Percentiles rank a stretch among this genome's conserved stretches.
Evolutionary conservation across 2,888 invertebrate genomes (phyloP).

Genomic region (Lagria hirta): DNA sequence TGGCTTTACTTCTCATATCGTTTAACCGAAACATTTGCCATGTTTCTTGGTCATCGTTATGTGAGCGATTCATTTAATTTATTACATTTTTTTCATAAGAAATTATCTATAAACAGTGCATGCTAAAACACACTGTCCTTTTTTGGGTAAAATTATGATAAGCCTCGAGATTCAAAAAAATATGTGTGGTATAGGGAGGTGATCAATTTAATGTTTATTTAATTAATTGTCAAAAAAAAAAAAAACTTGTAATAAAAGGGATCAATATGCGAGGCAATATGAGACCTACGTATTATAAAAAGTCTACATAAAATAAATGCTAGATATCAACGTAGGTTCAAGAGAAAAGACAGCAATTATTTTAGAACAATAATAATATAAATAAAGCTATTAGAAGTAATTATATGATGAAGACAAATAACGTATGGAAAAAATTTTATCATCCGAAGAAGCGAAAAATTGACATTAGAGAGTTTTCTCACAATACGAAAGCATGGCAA

Average conservation of each 20-base stretch:
- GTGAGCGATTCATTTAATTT: too few relatives aligned
- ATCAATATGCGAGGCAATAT: slow-evolving; percentile 10
- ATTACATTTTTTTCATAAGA: too few relatives aligned
- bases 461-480: slow-evolving; percentile 7
- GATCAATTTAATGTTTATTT: too few relatives aligned
- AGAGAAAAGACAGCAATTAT: slow-evolving; percentile 4
- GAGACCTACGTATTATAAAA: slow-evolving; percentile 9
- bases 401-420: slow-evolving; percentile 11
- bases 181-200: not conserved
- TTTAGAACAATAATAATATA: slow-evolving; percentile 8
- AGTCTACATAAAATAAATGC: slow-evolving; percentile 7
- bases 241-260: too few relatives aligned
- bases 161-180: not conserved
- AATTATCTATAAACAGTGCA: too few relatives aligned
- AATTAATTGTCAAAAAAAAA: too few relatives aligned
- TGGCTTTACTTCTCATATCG: too few relatives aligned
- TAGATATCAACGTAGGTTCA: slow-evolving; percentile 2
- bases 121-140: too few relatives aligned
- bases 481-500: slow-evolving; percentile 6
- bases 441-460: slow-evolving; percentile 7
- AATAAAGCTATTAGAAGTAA: slow-evolving; percentile 7
- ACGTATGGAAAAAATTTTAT: slow-evolving; percentile 10
- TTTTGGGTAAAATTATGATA: too few relatives aligned
- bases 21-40: too few relatives aligned
- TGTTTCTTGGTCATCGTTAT: too few relatives aligned